Conservation (phyloP, 2,888 invertebrate genomes). For the Euproctis similis region DNA sequence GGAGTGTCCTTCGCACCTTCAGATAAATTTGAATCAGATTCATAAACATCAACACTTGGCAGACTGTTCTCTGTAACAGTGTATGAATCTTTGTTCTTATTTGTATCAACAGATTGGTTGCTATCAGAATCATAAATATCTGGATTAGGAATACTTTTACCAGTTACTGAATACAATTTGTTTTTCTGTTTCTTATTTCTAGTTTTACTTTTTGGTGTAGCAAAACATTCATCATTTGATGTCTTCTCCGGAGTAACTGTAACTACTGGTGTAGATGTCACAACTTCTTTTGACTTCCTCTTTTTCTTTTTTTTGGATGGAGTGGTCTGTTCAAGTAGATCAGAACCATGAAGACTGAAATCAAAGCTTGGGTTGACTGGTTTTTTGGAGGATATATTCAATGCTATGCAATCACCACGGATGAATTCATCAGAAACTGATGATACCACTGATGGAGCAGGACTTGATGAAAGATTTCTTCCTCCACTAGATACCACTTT, state of each 20-base stretch:
- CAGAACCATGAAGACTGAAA: constrained; percentile 66
- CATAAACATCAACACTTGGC: constrained; percentile 69
- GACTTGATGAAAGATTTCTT: constrained; percentile 53
- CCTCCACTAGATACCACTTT: constrained; percentile 24
- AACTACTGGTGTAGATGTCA: constrained; percentile 42
- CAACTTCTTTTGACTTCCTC: constrained; percentile 51
- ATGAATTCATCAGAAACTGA: constrained; percentile 71
- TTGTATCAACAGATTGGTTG: constrained; percentile 49
- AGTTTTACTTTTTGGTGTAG: constrained; percentile 66
- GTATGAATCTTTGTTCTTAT: constrained; percentile 39
- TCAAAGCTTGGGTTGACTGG: constrained; percentile 59
- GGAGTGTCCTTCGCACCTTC: constrained; percentile 31
- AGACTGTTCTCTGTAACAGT: constrained; percentile 55
- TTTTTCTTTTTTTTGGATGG: constrained; percentile 60
- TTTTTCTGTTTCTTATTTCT: constrained; percentile 58
- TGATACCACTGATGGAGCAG: constrained; percentile 66
- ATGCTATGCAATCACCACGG: constrained; percentile 63
- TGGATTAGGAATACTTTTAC: constrained; percentile 51
- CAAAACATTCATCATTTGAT: constrained; percentile 49
- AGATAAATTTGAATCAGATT: constrained; percentile 69
- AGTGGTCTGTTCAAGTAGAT: constrained; percentile 48
- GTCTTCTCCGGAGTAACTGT: constrained; percentile 19
- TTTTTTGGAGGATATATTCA: constrained; percentile 61
- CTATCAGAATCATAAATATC: constrained; percentile 79
- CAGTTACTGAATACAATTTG: constrained; percentile 51